A percentile compares a stretch with the other conserved stretches of the same genome.
phyloP scores from a whole-genome alignment of 2,113 vertebrate genomes.

The Xenus cinereus region DNA sequence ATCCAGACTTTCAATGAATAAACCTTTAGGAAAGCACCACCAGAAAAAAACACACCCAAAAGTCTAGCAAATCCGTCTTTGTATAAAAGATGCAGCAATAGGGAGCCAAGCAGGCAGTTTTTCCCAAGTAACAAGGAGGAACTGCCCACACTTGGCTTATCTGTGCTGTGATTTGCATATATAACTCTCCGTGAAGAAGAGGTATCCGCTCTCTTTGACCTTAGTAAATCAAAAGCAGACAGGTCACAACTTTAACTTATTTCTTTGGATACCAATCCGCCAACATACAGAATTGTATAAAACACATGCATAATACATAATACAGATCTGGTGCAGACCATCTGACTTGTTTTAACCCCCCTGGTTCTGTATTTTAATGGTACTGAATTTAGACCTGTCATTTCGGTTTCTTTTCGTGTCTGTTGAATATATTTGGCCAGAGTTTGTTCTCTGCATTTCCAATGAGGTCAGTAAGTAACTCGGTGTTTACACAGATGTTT shows the following conservation, averaged over 20 bases:
- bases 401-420: neutral
- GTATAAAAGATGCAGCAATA: neutral
- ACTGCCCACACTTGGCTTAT: slow-evolving; percentile 36
- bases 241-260: slow-evolving; percentile 51
- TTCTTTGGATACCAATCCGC: slow-evolving; percentile 32
- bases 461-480: slow-evolving; percentile 40
- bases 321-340: neutral
- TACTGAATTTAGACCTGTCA: slow-evolving; percentile 27
- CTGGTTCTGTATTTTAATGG: neutral
- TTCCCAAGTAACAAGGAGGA: neutral
- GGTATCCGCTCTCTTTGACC: slow-evolving; percentile 52
- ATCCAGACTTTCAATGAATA: neutral
- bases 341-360: slow-evolving; percentile 56
- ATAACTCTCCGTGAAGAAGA: slow-evolving; percentile 56
- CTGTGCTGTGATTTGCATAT: slow-evolving; percentile 40
- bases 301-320: slow-evolving; percentile 47
- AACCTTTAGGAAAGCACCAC: neutral
- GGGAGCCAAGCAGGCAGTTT: neutral
- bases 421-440: neutral
- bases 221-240: slow-evolving; percentile 59
- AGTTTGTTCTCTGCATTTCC: slow-evolving; percentile 30
- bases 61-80: neutral
- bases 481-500: slow-evolving; percentile 51
- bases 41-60: neutral
- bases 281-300: neutral